A percentile compares a stretch with the other conserved stretches of the same genome.
phyloP scores from a whole-genome alignment of 2,888 invertebrate species.

The Dendrolimus pini region DNA sequence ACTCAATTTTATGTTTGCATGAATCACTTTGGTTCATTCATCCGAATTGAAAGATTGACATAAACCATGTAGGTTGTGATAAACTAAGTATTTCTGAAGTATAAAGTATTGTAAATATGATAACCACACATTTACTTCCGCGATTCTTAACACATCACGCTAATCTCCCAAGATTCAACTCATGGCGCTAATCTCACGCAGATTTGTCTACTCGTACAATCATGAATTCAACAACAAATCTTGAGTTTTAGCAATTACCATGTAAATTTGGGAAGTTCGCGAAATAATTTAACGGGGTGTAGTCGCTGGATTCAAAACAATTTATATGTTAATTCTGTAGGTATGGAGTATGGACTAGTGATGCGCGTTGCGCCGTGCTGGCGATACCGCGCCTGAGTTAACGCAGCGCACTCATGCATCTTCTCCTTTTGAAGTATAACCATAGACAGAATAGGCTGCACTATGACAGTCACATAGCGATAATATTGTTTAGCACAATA shows the following conservation, averaged over 20 bases:
- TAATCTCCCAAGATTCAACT: constrained; percentile 46
- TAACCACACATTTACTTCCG: constrained; percentile 1
- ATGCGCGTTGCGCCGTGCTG: constrained; percentile 1
- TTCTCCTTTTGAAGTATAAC: no score
- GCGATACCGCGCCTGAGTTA: constrained; percentile 5
- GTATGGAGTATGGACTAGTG: constrained; percentile 51
- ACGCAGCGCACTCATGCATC: not conserved
- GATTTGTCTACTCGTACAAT: constrained; percentile 65
- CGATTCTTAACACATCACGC: constrained; percentile 23
- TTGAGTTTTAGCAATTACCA: constrained; percentile 75
- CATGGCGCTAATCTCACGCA: constrained; percentile 51
- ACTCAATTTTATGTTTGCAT: not conserved
- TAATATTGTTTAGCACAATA: no score
- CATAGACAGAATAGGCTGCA: no score
- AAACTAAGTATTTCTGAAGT: not conserved
- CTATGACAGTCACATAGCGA: no score
- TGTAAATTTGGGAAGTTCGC: constrained; percentile 73
- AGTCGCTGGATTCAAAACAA: constrained; percentile 72
- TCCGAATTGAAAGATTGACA: not conserved
- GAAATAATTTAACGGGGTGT: constrained; percentile 73
- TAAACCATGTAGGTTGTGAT: not conserved
- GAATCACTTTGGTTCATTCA: not conserved
- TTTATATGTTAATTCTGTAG: constrained; percentile 72
- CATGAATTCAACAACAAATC: constrained; percentile 70
- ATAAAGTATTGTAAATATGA: not conserved